Evolutionary conservation across 2,888 invertebrate genomes (phyloP), one percentile per base, ranked within the genome.

Genomic region (Baronia brevicornis): DNA sequence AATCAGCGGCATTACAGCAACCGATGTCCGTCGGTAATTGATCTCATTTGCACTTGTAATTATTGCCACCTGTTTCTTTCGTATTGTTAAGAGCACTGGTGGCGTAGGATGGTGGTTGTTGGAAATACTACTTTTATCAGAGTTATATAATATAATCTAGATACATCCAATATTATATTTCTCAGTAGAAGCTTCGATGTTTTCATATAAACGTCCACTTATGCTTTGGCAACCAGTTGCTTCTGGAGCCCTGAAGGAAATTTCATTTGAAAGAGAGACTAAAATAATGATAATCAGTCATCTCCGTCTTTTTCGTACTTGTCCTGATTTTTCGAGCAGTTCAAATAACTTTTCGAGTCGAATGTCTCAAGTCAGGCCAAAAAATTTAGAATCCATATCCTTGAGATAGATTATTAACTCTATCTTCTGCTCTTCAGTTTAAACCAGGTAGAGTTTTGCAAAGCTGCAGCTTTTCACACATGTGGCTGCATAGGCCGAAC

Each of bases 341-440:
- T 43, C 25, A 46, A 38, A 41, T 43, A 43, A 42, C 44, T 46
- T 38, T 44, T 41, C 34, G 41, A 47, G 11, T 43, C 43, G 35
- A 41, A 43, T 22, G 26, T 43, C 39, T 34, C 42, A 43, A 38
- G 38, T 47, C 13, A 47, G 27, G 19, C 41, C 42, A 41, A 42
- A 43, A 44, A 42, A 44, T 32, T 39, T 33, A 28, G 37, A 30
- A 33, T 45, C 44, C 42, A 43, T 48, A 30, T 45, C 39, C 35
- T 44, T 38, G 27, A 45, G 41, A 31, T 46, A 43, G 23, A 19
- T 39, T n/a, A 39, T 14, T 11, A 46, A 36, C 22, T 44, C 42
- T 19, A 36, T 43, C 22, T 46, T 42, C 33, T 43, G 43, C 33
- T 46, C 34, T 35, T 46, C 40, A 31, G 24, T 44, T 22, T 43